A percentile compares a stretch with the other conserved stretches of the same genome.
phyloP scores from a whole-genome alignment of 2,888 invertebrate species.

The Lochmaea capreae region DNA sequence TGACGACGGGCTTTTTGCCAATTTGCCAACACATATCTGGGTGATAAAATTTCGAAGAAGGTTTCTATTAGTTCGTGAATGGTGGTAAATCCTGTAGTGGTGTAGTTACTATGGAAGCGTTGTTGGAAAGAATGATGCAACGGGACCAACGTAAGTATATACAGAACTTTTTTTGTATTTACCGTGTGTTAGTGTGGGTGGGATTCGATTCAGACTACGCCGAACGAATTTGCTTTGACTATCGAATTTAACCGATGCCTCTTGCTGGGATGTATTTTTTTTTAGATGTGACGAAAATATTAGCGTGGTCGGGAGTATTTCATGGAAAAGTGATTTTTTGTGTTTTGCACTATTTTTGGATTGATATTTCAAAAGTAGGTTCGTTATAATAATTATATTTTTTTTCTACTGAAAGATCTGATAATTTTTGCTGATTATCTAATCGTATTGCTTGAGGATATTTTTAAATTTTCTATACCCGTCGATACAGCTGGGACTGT shows the following conservation, averaged over 20 bases:
- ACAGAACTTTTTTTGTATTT: constrained; percentile 27
- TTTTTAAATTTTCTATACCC: not conserved
- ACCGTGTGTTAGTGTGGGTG: constrained; percentile 25
- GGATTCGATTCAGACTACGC: constrained; percentile 11
- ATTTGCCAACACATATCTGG: constrained; percentile 30
- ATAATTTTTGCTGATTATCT: not conserved
- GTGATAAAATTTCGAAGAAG: constrained; percentile 12
- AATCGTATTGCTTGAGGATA: not conserved
- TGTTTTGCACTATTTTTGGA: constrained; percentile 6
- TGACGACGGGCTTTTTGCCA: constrained; percentile 23
- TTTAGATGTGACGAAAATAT: constrained; percentile 20
- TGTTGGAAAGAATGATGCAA: constrained; percentile 43
- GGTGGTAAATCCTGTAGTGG: constrained; percentile 23
- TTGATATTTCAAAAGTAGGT: constrained; percentile 8
- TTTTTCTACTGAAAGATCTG: not conserved
- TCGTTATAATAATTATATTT: not conserved
- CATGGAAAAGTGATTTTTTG: constrained; percentile 16
- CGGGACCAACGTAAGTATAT: constrained; percentile 46
- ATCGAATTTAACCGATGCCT: constrained; percentile 27
- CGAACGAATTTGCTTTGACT: constrained; percentile 20
- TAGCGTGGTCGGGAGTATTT: constrained; percentile 9
- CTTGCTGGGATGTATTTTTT: constrained; percentile 20
- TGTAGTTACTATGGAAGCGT: constrained; percentile 36
- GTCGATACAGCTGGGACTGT: not conserved
- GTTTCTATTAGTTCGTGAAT: constrained; percentile 17